These are phyloP conservation scores for Geopemphigus sp. DNA, from an alignment of 1,140 invertebrate genomes.

Conservation along the genomic window DNA sequence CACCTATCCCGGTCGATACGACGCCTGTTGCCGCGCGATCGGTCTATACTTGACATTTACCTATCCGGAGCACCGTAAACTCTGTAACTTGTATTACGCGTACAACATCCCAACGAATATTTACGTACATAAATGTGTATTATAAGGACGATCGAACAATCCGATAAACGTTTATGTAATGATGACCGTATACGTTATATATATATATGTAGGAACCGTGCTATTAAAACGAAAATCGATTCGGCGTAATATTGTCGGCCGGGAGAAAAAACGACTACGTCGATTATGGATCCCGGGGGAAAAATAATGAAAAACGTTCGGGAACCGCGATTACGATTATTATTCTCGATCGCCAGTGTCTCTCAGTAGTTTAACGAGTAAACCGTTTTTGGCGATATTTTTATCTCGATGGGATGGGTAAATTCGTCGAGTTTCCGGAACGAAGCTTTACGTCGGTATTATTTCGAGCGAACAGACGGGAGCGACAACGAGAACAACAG, in stretches of 20 bases:
- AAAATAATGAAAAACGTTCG: neutral
- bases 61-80: too few relatives aligned
- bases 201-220: neutral
- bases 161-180: neutral
- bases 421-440: too few relatives aligned
- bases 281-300: neutral
- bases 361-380: too few relatives aligned
- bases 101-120: neutral
- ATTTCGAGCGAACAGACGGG: too few relatives aligned
- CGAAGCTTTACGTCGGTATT: too few relatives aligned
- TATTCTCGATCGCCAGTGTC: neutral
- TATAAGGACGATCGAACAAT: neutral
- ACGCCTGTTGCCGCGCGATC: too few relatives aligned
- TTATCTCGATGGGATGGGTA: too few relatives aligned
- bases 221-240: conserved; percentile 26
- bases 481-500: too few relatives aligned
- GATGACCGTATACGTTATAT: neutral
- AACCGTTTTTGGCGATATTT: too few relatives aligned
- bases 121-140: too few relatives aligned
- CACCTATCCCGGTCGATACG: too few relatives aligned
- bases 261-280: neutral
- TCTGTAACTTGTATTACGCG: neutral
- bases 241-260: neutral
- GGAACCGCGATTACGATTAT: neutral
- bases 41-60: too few relatives aligned